These are phyloP conservation scores for Graptemys geographica DNA, from an alignment of 2,797 vertebrate species.

Conservation along the genomic window DNA sequence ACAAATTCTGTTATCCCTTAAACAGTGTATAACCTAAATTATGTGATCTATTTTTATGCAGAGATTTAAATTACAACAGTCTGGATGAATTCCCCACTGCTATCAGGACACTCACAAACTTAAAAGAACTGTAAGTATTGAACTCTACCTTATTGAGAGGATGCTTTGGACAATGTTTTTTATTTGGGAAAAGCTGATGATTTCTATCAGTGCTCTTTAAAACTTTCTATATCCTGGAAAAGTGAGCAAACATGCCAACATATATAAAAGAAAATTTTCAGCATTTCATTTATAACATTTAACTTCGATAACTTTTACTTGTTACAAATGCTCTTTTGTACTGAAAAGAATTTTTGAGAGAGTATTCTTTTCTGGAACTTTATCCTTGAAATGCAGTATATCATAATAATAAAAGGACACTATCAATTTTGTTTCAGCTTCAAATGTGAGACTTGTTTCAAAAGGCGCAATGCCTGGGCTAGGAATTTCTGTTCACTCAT, in stretches of 20 bases:
- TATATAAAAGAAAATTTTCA: constrained; percentile 15
- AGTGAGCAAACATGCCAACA: constrained; percentile 35
- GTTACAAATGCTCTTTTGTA: not conserved
- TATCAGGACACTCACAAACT: constrained; percentile 88
- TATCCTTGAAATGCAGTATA: not conserved
- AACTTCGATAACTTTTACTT: not conserved
- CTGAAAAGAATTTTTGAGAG: not conserved
- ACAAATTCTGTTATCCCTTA: not conserved
- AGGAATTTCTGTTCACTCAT: not conserved
- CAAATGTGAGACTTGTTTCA: constrained; percentile 10
- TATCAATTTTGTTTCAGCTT: not conserved
- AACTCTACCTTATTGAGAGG: constrained; percentile 31
- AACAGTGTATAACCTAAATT: constrained; percentile 35
- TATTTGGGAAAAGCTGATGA: constrained; percentile 54
- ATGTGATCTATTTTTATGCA: constrained; percentile 75
- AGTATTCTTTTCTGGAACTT: not conserved
- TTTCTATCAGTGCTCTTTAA: constrained; percentile 51
- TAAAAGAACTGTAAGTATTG: constrained; percentile 94
- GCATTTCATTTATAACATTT: not conserved
- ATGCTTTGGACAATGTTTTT: constrained; percentile 56
- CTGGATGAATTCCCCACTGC: constrained; percentile 91
- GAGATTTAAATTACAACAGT: constrained; percentile 96
- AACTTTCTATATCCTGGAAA: constrained; percentile 23
- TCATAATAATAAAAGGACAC: constrained; percentile 5
- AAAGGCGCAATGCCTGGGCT: not conserved